phyloP scores from a whole-genome alignment of 1,140 invertebrate species.

The Ylistrum balloti region DNA sequence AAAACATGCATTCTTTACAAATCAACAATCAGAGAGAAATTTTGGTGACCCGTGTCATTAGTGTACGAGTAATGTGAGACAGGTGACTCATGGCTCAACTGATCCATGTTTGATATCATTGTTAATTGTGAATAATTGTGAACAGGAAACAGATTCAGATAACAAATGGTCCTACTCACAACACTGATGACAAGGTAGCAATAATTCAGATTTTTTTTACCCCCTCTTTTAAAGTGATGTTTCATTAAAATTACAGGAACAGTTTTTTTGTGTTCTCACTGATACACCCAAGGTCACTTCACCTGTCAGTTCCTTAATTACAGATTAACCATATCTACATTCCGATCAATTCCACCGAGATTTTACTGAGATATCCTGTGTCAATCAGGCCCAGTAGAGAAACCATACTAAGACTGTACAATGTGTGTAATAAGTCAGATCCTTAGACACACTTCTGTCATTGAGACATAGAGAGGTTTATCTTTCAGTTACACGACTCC shows the following conservation, averaged over 20 bases:
- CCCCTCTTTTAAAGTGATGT: neutral
- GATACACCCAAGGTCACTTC: neutral
- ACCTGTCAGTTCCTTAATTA: neutral
- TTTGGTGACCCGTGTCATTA: no score
- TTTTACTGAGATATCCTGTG: neutral
- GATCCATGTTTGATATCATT: neutral
- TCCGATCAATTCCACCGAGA: neutral
- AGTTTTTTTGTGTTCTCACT: neutral
- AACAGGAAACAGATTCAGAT: neutral
- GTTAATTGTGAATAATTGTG: neutral
- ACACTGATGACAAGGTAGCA: neutral
- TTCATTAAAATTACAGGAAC: neutral
- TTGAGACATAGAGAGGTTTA: neutral
- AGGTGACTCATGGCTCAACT: no score
- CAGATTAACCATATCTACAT: neutral
- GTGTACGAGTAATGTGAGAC: no score
- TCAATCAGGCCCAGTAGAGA: neutral
- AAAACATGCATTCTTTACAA: no score
- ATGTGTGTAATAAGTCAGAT: neutral
- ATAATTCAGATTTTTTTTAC: neutral
- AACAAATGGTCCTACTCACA: neutral
- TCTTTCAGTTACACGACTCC: neutral
- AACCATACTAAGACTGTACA: neutral
- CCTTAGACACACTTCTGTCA: neutral
- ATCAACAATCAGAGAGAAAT: no score